phyloP scores from a whole-genome alignment of 2,113 vertebrate species.

The Odontophorus gujanensis region DNA sequence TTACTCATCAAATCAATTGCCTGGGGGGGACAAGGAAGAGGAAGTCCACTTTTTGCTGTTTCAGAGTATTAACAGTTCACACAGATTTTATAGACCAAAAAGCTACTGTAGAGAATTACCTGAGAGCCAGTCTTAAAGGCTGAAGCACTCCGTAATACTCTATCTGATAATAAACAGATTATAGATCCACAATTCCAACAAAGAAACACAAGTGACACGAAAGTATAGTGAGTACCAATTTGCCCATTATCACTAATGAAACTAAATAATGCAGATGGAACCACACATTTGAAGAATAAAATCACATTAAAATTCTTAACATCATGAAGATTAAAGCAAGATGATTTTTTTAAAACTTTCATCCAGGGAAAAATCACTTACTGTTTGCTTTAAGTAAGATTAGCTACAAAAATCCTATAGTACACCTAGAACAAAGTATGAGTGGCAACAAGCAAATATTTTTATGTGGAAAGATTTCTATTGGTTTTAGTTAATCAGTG shows the following conservation, averaged over 20 bases:
- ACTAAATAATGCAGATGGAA: constrained; percentile 63
- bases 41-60: background rate
- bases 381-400: constrained; percentile 35
- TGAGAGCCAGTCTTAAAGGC: background rate
- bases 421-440: constrained; percentile 20
- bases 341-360: constrained; percentile 51
- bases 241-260: constrained; percentile 62
- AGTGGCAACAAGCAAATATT: constrained; percentile 27
- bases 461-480: constrained; percentile 30
- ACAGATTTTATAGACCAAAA: background rate
- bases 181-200: background rate
- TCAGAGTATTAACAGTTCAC: background rate
- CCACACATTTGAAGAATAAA: constrained; percentile 57
- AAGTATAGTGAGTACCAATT: constrained; percentile 48
- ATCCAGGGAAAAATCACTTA: constrained; percentile 44
- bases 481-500: constrained; percentile 30
- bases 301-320: constrained; percentile 58
- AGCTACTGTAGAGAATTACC: background rate
- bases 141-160: background rate
- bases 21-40: accelerated
- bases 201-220: background rate
- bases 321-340: constrained; percentile 49
- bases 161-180: constrained; percentile 48
- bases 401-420: constrained; percentile 33
- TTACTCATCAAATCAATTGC: background rate